Evolutionary conservation across 2,113 vertebrate genomes (phyloP).

Genomic region (Clupea harengus): DNA sequence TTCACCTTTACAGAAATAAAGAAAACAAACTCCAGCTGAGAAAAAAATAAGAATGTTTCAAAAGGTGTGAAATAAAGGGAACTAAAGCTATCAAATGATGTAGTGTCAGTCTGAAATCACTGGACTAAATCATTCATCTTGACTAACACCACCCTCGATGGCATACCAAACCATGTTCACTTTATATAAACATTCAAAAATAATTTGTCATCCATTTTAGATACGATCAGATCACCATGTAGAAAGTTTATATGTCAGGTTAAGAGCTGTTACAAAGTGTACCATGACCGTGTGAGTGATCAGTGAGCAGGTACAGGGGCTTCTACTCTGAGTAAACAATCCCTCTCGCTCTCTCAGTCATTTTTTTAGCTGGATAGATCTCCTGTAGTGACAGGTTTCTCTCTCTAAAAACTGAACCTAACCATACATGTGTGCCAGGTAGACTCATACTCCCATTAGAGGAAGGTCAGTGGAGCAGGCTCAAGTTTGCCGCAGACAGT

Average conservation of each 20-base stretch:
- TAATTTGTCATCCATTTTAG: neutral
- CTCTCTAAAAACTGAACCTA: neutral
- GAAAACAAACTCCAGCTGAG: neutral
- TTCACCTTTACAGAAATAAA: neutral
- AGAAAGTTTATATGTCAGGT: neutral
- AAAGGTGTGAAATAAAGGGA: conserved; percentile 23
- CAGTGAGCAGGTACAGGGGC: neutral
- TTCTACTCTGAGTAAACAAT: neutral
- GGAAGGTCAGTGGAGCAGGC: neutral
- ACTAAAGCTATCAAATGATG: neutral
- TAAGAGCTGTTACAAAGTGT: neutral
- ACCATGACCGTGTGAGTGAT: neutral
- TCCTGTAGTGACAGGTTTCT: neutral
- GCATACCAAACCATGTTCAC: neutral
- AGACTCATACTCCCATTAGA: neutral
- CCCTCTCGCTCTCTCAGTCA: neutral
- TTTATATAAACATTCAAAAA: neutral
- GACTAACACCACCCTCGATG: neutral
- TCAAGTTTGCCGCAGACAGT: neutral
- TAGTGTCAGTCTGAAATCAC: neutral
- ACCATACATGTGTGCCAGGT: neutral
- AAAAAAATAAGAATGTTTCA: neutral
- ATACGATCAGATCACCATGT: neutral
- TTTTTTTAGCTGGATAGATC: neutral
- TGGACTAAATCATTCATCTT: neutral